A percentile compares a stretch with the other conserved stretches of the same genome.
Conservation (phyloP, 1,140 invertebrate genomes). For the Leptinotarsa lineolata region DNA sequence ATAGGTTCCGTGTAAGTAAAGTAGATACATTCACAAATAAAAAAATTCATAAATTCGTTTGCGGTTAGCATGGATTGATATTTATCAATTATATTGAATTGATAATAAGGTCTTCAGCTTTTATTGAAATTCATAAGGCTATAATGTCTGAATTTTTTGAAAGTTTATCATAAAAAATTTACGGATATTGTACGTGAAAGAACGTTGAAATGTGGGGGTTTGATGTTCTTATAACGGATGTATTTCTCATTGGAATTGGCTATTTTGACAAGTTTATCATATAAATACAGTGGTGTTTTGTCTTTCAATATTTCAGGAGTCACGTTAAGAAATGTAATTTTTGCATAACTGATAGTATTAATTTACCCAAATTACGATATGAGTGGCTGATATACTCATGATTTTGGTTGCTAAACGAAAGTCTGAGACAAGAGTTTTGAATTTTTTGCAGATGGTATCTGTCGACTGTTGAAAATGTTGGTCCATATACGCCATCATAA, state of each 20-base stretch:
- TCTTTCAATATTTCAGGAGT: neutral
- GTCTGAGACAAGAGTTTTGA: neutral
- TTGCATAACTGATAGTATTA: neutral
- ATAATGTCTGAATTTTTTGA: neutral
- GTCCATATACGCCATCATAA: neutral
- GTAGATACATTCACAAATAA: no score
- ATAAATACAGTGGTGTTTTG: neutral
- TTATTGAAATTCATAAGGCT: no score
- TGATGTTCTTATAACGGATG: neutral
- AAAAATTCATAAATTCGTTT: no score
- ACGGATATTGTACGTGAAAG: conserved; percentile 3
- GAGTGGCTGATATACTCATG: conserved; percentile 1
- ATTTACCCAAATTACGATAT: neutral
- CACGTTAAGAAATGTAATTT: neutral
- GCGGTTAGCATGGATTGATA: no score
- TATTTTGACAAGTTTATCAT: neutral
- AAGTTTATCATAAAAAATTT: conserved; percentile 4
- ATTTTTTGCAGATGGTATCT: neutral
- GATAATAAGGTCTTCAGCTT: conserved; percentile 10
- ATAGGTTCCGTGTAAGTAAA: no score
- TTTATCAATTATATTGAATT: no score
- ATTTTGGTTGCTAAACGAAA: neutral
- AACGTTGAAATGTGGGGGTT: conserved; percentile 1
- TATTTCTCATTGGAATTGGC: no score
- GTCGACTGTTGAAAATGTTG: neutral